Conservation (phyloP, 2,113 vertebrate species). For the Anser brachyrhynchus region DNA sequence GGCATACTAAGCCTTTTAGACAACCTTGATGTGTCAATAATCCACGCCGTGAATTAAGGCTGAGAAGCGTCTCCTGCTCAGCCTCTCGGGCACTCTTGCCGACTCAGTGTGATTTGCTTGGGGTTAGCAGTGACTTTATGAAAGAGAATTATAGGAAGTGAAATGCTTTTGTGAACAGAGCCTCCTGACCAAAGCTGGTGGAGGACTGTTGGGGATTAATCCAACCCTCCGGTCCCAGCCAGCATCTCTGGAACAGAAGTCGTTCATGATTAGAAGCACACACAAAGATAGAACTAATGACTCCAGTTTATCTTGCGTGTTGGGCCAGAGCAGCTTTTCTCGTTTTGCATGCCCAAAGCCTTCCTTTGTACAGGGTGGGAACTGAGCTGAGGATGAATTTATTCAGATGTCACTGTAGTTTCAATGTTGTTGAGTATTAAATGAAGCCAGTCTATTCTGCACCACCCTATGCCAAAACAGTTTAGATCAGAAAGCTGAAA, state of each 20-base stretch:
- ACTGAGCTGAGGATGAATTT: background rate
- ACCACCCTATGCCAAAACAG: background rate
- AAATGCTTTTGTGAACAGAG: background rate
- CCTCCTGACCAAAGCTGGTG: background rate
- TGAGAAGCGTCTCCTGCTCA: constrained; percentile 4
- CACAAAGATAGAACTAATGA: background rate
- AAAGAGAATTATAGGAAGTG: background rate
- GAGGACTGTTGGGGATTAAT: background rate
- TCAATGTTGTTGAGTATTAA: background rate
- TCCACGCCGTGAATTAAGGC: background rate
- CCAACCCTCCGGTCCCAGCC: background rate
- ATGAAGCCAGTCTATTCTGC: background rate
- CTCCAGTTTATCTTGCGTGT: fast-evolving
- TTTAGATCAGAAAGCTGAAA: background rate
- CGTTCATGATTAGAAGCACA: fast-evolving
- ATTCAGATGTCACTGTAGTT: background rate
- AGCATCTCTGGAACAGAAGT: background rate
- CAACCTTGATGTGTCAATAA: background rate
- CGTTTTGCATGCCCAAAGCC: background rate
- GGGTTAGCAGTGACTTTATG: background rate
- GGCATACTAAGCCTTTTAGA: constrained; percentile 9
- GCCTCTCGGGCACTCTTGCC: background rate
- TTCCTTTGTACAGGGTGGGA: background rate
- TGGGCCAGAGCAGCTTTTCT: background rate
- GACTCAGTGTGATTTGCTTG: background rate